These are phyloP conservation scores for Elanus axillaris DNA, from an alignment of 2,113 vertebrate species.

Conservation along the genomic window DNA sequence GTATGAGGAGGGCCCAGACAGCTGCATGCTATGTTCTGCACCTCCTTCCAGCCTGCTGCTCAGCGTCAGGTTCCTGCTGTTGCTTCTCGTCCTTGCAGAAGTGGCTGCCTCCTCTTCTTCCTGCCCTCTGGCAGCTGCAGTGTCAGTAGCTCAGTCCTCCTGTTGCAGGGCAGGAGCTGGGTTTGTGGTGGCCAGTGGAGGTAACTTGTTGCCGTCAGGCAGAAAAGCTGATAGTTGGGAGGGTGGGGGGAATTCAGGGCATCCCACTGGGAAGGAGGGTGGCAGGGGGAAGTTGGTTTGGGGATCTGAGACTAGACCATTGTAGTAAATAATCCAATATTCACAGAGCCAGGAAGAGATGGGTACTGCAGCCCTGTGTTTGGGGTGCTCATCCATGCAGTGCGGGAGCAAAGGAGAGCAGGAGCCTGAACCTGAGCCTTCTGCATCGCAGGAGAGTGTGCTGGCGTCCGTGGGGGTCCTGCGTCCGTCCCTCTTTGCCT, in stretches of 20 bases:
- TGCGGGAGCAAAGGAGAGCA: background rate
- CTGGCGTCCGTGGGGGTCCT: background rate
- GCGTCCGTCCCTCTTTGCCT: background rate
- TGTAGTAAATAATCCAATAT: background rate
- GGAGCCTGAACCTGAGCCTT: background rate
- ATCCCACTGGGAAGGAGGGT: background rate
- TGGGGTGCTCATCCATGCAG: background rate
- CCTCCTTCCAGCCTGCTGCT: background rate
- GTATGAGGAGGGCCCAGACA: background rate
- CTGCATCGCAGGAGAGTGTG: rapidly evolving
- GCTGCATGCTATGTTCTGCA: background rate
- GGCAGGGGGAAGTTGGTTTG: background rate
- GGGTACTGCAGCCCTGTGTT: background rate
- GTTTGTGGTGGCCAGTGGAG: background rate
- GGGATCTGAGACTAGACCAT: background rate
- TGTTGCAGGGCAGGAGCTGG: background rate
- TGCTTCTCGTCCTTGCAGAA: background rate
- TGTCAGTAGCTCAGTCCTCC: background rate
- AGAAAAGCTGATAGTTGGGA: background rate
- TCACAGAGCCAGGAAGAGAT: background rate
- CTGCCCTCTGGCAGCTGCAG: background rate
- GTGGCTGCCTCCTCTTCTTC: background rate
- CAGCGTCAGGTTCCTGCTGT: background rate
- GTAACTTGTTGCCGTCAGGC: background rate
- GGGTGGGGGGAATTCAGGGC: background rate